Evolutionary conservation across 2,888 invertebrate species (phyloP).

Genomic region (Drosophila austrosaltans): DNA sequence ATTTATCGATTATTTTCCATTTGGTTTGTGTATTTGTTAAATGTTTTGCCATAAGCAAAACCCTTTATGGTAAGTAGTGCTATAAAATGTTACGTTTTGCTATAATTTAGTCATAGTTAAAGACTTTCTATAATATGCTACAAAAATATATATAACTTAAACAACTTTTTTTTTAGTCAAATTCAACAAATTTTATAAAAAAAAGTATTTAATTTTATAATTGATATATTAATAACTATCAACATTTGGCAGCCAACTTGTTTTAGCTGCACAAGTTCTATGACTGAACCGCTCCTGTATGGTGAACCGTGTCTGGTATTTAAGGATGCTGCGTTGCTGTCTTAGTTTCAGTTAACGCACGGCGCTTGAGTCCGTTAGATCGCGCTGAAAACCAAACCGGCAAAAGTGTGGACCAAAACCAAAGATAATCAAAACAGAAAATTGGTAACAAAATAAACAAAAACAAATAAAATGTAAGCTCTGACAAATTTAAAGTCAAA

Average conservation of each 20-base stretch:
- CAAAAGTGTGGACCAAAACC: slow-evolving; percentile 51
- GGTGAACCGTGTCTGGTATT: slow-evolving; percentile 63
- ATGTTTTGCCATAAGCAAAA: background rate
- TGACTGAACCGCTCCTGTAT: slow-evolving; percentile 40
- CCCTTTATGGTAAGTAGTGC: background rate
- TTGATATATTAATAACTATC: background rate
- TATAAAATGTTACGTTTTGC: background rate
- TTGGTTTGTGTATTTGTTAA: background rate
- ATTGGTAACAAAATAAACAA: slow-evolving; percentile 23
- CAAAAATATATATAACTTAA: too few relatives aligned
- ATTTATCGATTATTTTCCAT: background rate
- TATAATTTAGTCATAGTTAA: background rate
- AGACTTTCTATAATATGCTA: too few relatives aligned
- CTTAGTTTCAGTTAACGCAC: slow-evolving; percentile 81
- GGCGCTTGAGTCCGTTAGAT: slow-evolving; percentile 78
- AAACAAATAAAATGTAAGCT: slow-evolving; percentile 35
- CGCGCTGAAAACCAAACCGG: slow-evolving; percentile 63
- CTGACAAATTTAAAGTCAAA: background rate
- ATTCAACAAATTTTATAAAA: background rate
- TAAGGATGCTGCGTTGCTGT: slow-evolving; percentile 82
- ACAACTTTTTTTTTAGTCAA: background rate
- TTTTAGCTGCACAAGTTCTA: slow-evolving; percentile 29
- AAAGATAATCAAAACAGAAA: slow-evolving; percentile 46
- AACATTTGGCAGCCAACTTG: background rate
- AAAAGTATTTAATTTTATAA: background rate